Percentiles rank a stretch among this genome's conserved stretches.
Evolutionary conservation across 2,888 invertebrate genomes (phyloP).

Genomic region (Neocrepidodera transversa): DNA sequence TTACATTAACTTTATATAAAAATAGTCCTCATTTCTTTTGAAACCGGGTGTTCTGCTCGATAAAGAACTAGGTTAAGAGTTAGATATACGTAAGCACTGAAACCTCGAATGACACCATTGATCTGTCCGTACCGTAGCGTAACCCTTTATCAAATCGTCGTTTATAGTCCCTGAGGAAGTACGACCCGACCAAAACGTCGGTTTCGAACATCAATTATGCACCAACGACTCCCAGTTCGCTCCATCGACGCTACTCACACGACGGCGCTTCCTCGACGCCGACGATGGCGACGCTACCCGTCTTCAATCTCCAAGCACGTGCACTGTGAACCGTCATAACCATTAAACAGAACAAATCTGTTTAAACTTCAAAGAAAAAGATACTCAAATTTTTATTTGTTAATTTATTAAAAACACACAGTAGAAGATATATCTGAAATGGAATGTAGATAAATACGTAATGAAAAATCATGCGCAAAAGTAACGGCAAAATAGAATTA

Average conservation of each 20-base stretch:
- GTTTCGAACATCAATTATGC: constrained; percentile 26
- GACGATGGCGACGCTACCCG: not conserved
- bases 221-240: constrained; percentile 25
- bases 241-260: constrained; percentile 11
- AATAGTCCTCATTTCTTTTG: too few species aligned
- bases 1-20: too few species aligned
- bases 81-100: not conserved
- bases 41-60: too few species aligned
- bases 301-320: not conserved
- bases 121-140: not conserved
- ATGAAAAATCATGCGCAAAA: too few species aligned
- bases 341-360: too few species aligned
- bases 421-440: too few species aligned
- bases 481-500: too few species aligned
- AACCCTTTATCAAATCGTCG: constrained; percentile 24
- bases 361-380: too few species aligned
- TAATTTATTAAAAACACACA: too few species aligned
- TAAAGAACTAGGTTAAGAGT: constrained; percentile 7
- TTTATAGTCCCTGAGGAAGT: constrained; percentile 24
- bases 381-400: too few species aligned
- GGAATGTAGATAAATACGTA: too few species aligned
- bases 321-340: not conserved
- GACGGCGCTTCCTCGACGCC: not conserved
- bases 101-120: not conserved
- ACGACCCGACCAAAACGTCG: constrained; percentile 21